Percentiles rank a stretch among this genome's conserved stretches.
These are phyloP conservation scores for Stegodyphus dumicola DNA, from an alignment of 1,140 invertebrate genomes.

Conservation along the genomic window DNA sequence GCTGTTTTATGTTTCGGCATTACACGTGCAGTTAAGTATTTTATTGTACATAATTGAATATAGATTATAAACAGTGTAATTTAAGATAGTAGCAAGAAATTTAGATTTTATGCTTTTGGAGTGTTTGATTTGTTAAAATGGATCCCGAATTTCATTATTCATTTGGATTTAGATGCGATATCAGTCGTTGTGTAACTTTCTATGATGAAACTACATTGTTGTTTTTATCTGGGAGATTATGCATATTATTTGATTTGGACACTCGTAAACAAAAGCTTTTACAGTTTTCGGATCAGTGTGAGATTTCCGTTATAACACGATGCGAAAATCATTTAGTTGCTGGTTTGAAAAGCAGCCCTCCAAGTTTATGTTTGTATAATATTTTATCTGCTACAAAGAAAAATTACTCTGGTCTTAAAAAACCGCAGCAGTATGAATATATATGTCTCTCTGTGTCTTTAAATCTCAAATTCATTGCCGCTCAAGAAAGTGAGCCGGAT, in stretches of 20 bases:
- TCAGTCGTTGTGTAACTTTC: conserved; percentile 4
- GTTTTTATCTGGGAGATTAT: conserved; percentile 30
- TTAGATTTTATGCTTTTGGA: no score
- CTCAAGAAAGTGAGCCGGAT: background rate
- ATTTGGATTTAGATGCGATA: conserved; percentile 3
- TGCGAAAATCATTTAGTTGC: background rate
- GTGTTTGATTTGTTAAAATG: background rate
- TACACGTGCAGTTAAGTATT: no score
- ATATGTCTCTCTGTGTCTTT: conserved; percentile 2
- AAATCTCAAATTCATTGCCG: conserved; percentile 30
- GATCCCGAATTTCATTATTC: conserved; percentile 16
- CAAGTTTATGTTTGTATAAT: conserved; percentile 22
- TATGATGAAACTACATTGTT: conserved; percentile 11
- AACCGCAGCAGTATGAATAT: background rate
- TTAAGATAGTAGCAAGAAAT: no score
- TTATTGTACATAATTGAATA: no score
- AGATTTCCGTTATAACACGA: conserved; percentile 5
- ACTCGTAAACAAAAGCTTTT: background rate
- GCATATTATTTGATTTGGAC: conserved; percentile 17
- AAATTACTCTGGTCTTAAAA: background rate
- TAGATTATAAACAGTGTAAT: no score
- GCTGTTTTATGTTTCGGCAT: no score
- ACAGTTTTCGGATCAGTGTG: background rate
- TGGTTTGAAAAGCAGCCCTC: background rate
- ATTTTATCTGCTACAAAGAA: conserved; percentile 17